Evolutionary conservation across 2,113 vertebrate species (phyloP), one percentile per base, ranked within the genome.

Genomic region (Mesitornis unicolor): DNA sequence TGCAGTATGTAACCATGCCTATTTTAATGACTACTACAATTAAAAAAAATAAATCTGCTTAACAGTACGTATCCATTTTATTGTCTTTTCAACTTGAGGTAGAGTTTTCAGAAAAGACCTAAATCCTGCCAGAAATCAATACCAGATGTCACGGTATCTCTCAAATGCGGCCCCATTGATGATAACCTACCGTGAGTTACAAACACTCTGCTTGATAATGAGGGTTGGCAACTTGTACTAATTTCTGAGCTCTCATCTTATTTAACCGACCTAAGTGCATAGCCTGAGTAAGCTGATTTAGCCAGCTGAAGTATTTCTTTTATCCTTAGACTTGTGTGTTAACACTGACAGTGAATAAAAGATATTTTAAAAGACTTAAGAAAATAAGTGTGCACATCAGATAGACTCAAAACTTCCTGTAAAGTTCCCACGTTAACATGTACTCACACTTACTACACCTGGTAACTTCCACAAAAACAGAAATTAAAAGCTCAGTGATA

Each of bases 111-210:
- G 50, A 78, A 35, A 86, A 86, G 67, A 81, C 51, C 35, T 42
- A 69, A 81, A 86, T 87, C 26, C 33, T 93, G 60, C 60, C 86
- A 92, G 91, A 81, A 93, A 92, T 95, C 89, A 89, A 87, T 95
- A 84, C 20, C 42, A 78, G 60, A 63, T 90, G 38, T 90, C 80
- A 77, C 3, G 0, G 35, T 93, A 87, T 95, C 80, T 89, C 86
- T 64, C 38, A 60, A 70, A 67, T 2, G 4, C 31, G 64, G 71
- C 48, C 79, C 47, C 21, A 3, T 47, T 86, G 76, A 59, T 90
- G 89, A 84, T 95, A 92, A 95, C 83, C 94, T 93, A 35, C 71
- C 68, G 47, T 21, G 64, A 74, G 68, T 81, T 93, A 74, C 60
- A 95, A 91, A 94, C 89, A 90, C 18, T 60, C 15, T 40, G 38